Evolutionary conservation across 53 echinoderm and acorn worm species (phyloP).

Genomic region (Arbacia lixula): DNA sequence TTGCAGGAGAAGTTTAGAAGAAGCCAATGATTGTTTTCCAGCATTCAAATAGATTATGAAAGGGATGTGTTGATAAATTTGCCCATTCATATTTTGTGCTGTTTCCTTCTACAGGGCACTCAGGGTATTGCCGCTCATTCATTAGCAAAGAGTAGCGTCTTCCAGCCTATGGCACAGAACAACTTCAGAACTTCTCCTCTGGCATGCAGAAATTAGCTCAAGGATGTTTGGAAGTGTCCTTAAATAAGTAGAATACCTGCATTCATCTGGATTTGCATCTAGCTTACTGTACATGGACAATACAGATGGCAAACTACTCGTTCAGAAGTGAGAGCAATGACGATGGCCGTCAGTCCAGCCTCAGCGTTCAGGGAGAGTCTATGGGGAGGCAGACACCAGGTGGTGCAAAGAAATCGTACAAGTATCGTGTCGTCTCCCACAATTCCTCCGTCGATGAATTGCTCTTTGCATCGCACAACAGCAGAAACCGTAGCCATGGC

Average conservation of each 20-base stretch:
- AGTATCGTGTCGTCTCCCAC: conserved; percentile 69
- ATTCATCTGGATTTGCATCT: neutral
- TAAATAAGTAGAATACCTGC: too few relatives aligned
- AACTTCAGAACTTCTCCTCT: too few relatives aligned
- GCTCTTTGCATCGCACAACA: conserved; percentile 77
- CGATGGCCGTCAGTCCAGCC: conserved; percentile 75
- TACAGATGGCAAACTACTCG: conserved; percentile 8
- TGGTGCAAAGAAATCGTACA: conserved; percentile 69
- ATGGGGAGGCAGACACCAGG: conserved; percentile 38
- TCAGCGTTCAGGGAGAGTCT: conserved; percentile 77
- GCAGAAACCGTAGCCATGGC: conserved; percentile 4
- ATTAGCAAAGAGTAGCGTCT: too few relatives aligned
- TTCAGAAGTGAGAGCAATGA: neutral
- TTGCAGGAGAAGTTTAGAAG: too few relatives aligned
- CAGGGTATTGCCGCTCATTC: too few relatives aligned
- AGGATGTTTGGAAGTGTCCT: too few relatives aligned
- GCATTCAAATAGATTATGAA: too few relatives aligned
- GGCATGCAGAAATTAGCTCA: neutral
- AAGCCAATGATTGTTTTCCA: too few relatives aligned
- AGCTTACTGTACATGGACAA: neutral
- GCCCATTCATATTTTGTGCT: too few relatives aligned
- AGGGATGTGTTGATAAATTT: too few relatives aligned
- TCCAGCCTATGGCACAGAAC: too few relatives aligned
- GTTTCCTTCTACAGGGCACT: too few relatives aligned
- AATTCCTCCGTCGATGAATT: conserved; percentile 83